These are phyloP conservation scores for Steatornis caripensis DNA, from an alignment of 2,113 vertebrate genomes.

Conservation along the genomic window DNA sequence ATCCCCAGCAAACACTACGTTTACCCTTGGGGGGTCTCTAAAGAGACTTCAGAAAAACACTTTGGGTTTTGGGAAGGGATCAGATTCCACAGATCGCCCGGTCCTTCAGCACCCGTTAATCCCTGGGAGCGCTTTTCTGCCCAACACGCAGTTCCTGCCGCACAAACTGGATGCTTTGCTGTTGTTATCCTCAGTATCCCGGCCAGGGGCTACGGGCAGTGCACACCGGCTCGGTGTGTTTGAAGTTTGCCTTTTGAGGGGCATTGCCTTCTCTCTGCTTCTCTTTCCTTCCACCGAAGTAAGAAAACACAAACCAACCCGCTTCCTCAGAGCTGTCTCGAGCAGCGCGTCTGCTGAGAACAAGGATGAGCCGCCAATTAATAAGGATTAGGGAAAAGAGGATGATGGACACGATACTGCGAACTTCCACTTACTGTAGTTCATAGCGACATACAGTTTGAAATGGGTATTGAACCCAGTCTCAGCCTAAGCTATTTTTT, in stretches of 20 bases:
- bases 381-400: no score
- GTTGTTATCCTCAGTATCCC: not conserved
- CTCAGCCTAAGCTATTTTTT: no score
- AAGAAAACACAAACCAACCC: not conserved
- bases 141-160: not conserved
- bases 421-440: no score
- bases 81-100: not conserved
- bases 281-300: not conserved
- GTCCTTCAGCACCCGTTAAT: not conserved
- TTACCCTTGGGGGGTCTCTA: not conserved
- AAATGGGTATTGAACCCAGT: no score
- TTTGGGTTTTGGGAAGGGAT: not conserved
- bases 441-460: no score
- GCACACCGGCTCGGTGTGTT: fast-evolving
- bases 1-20: not conserved
- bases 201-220: not conserved
- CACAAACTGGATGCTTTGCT: not conserved
- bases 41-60: not conserved
- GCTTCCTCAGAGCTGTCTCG: not conserved
- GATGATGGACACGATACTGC: no score
- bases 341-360: not conserved
- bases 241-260: not conserved
- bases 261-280: not conserved
- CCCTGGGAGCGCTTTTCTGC: not conserved
- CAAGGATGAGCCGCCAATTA: no score